Evolutionary conservation across 2,888 invertebrate species (phyloP), one percentile per base, ranked within the genome.

Genomic region (Agrilus mali): DNA sequence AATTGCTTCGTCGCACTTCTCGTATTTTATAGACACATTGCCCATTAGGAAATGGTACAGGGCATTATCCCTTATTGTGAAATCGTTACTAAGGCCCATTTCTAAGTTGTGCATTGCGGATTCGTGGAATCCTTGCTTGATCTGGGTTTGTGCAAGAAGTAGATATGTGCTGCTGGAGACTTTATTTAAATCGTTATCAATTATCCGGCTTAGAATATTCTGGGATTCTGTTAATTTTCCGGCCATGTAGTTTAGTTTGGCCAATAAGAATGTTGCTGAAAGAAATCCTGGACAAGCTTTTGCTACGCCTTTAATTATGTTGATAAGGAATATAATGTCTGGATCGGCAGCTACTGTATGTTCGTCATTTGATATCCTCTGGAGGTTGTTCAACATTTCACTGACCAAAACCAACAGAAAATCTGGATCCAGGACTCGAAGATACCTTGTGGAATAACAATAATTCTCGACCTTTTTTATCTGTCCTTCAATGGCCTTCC

Each of bases 51-150:
- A 75, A 67, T 94, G 89, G 60, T 90, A 97, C 61, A 92, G 71
- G 0, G 94, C 88, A 65, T 87, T 85, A 47, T 95, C 93, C 50
- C 94, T 72, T 0, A 96, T 83, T 66, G 87, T 83, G 60, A 97
- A 95, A 65, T 95, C 89, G 59, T 87, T 86, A 58, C 93, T 93
- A 12, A 96, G 69, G 44, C 89, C 92, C 50, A 86, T 77, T 67
- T 96, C 95, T 37, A 97, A 69, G 43, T 82, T 82, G 61, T 92
- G 89, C 10, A 84, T 76, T 0, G 95, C 95, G 58, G 83, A 76
- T 14, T 82, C 75, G 55, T 76, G 86, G 37, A 75, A 71, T 33
- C 75, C 73, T 56, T 80, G 78, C 45, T 78, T 77, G 6, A 90
- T 74, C 51, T 86, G 80, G 41, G 93, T 86, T 64, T 88, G 84